These are phyloP conservation scores for Varroa destructor DNA, from an alignment of 1,140 invertebrate species.

Conservation along the genomic window DNA sequence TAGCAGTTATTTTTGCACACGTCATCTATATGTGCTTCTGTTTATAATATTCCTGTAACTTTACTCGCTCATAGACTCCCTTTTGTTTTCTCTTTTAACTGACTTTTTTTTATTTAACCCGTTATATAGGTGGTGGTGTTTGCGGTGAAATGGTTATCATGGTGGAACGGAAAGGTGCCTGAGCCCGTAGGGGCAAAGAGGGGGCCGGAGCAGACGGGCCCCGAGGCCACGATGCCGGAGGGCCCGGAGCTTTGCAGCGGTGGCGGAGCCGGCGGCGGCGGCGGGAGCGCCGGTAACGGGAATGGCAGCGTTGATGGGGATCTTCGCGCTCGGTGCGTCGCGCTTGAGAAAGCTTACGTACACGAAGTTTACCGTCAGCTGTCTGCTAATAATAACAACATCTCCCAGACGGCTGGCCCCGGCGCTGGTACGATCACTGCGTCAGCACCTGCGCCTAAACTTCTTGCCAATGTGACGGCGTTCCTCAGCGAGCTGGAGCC, in stretches of 20 bases:
- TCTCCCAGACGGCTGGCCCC: constrained; percentile 41
- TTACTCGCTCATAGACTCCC: no score
- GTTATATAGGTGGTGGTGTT: no score
- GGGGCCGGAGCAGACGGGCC: constrained; percentile 2
- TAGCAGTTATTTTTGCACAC: no score
- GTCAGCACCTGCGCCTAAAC: not conserved
- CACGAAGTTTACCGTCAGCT: constrained; percentile 79
- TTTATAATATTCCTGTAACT: no score
- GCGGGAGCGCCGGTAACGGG: no score
- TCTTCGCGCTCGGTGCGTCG: constrained; percentile 57
- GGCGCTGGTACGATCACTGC: no score
- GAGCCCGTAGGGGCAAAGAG: not conserved
- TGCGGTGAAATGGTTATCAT: no score
- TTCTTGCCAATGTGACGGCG: constrained; percentile 49
- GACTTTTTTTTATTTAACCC: no score
- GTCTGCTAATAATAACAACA: constrained; percentile 40
- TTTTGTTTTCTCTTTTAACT: no score
- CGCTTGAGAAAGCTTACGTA: constrained; percentile 81
- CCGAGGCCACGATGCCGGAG: constrained; percentile 23
- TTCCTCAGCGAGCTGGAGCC: constrained; percentile 75
- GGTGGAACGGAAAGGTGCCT: not conserved
- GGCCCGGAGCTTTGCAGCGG: not conserved
- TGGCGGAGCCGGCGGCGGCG: no score
- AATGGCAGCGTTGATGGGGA: constrained; percentile 41
- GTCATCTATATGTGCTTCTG: no score